Conservation (phyloP, 2,888 invertebrate genomes). For the Orthosia gracilis region DNA sequence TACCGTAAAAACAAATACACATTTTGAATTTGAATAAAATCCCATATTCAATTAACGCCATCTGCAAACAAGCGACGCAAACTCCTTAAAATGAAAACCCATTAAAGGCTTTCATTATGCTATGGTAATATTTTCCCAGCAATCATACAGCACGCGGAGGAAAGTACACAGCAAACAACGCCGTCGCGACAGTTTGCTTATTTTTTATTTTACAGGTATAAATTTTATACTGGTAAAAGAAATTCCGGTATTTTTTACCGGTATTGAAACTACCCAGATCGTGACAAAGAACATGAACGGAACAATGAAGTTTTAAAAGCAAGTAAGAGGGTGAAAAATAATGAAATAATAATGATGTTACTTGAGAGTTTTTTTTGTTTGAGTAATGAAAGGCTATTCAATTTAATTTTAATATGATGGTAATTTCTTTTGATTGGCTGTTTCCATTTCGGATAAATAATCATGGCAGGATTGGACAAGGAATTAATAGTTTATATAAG, state of each 20-base stretch:
- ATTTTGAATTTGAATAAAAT: not conserved
- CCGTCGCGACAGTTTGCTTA: slow-evolving; percentile 43
- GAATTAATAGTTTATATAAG: not conserved
- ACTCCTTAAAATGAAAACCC: slow-evolving; percentile 36
- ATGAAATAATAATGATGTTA: slow-evolving; percentile 23
- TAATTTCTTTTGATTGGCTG: not conserved
- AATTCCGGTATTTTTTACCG: slow-evolving; percentile 40
- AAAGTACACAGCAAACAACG: slow-evolving; percentile 61
- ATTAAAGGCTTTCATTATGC: slow-evolving; percentile 53
- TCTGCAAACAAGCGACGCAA: not conserved
- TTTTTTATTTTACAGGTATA: slow-evolving; percentile 39
- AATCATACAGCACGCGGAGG: slow-evolving; percentile 44
- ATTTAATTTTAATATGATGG: not conserved
- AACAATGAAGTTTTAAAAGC: slow-evolving; percentile 51
- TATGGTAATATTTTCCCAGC: slow-evolving; percentile 60
- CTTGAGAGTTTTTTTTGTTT: not conserved
- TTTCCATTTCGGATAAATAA: not conserved
- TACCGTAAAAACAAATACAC: too few species aligned
- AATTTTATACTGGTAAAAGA: not conserved
- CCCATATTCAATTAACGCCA: not conserved
- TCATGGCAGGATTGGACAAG: not conserved
- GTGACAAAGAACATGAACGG: slow-evolving; percentile 48
- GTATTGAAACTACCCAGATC: slow-evolving; percentile 55
- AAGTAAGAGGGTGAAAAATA: slow-evolving; percentile 26
- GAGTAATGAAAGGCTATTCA: not conserved